Conservation (phyloP, 2,888 invertebrate species). For the Hoplodrina blanda region DNA sequence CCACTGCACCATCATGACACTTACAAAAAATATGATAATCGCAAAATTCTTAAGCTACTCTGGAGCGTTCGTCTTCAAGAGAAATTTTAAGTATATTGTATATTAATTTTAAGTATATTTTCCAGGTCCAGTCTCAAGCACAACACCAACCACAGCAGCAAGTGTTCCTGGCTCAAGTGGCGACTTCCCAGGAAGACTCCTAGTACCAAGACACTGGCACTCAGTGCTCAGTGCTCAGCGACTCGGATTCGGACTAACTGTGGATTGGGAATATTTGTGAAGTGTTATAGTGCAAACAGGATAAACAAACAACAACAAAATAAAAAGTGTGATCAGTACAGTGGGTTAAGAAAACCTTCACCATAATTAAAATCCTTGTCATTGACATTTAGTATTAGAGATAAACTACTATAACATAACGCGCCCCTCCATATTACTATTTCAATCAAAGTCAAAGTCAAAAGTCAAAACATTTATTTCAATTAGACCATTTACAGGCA, state of each 20-base stretch:
- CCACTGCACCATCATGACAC: too few relatives aligned
- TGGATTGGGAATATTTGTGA: neutral
- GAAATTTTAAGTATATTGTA: neutral
- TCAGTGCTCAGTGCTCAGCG: constrained; percentile 14
- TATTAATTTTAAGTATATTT: too few relatives aligned
- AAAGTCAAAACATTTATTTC: too few relatives aligned
- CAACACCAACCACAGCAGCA: constrained; percentile 85
- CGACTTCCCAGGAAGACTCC: constrained; percentile 81
- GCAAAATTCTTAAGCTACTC: too few relatives aligned
- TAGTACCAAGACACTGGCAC: constrained; percentile 64
- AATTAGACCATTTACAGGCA: too few relatives aligned
- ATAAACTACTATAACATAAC: too few relatives aligned
- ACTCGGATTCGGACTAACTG: constrained; percentile 22
- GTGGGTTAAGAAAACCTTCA: neutral
- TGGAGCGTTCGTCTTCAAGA: too few relatives aligned
- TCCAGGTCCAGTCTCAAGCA: constrained; percentile 84
- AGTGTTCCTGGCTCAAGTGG: constrained; percentile 85
- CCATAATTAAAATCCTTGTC: too few relatives aligned
- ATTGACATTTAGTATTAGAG: too few relatives aligned
- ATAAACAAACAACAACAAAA: neutral
- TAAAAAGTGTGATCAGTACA: neutral
- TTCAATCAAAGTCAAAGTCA: too few relatives aligned
- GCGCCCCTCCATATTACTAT: too few relatives aligned
- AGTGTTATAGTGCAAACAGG: neutral
- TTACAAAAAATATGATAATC: too few relatives aligned